Percentiles rank a stretch among this genome's conserved stretches.
These are phyloP conservation scores for Euzetes globulus DNA, from an alignment of 2,888 invertebrate genomes.

Conservation along the genomic window DNA sequence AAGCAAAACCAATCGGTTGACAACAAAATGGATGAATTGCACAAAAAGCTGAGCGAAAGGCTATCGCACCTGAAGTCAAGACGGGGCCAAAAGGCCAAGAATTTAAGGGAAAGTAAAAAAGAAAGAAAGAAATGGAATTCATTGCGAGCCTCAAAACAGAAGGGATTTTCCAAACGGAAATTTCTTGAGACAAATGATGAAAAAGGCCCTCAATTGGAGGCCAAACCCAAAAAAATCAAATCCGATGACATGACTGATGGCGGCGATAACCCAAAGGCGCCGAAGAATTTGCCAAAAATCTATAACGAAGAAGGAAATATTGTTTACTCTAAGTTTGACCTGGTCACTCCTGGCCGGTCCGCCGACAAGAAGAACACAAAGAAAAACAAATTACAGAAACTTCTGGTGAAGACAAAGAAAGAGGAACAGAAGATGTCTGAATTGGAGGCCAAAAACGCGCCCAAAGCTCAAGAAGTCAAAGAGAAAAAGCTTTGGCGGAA, in stretches of 20 bases:
- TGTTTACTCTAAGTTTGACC: slow-evolving; percentile 35
- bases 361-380: background rate
- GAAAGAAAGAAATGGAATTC: slow-evolving; percentile 11
- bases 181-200: background rate
- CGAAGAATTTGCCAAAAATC: slow-evolving; percentile 29
- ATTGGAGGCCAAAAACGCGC: slow-evolving; percentile 6
- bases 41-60: slow-evolving; percentile 27
- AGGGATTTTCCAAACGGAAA: background rate
- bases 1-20: slow-evolving; percentile 28
- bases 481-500: slow-evolving; percentile 33
- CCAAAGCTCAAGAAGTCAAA: slow-evolving; percentile 23
- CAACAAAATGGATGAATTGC: slow-evolving; percentile 33
- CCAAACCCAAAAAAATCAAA: background rate
- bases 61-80: slow-evolving; percentile 18
- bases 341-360: background rate
- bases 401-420: slow-evolving; percentile 31
- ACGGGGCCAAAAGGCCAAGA: slow-evolving; percentile 12
- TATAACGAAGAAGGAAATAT: slow-evolving; percentile 32
- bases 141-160: slow-evolving; percentile 9
- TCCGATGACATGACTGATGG: background rate
- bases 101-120: background rate
- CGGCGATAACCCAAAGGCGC: background rate
- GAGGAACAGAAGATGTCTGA: slow-evolving; percentile 28
- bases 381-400: slow-evolving; percentile 21
- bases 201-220: background rate